phyloP scores from a whole-genome alignment of 2,797 vertebrate genomes.

The Ciconia nigra region DNA sequence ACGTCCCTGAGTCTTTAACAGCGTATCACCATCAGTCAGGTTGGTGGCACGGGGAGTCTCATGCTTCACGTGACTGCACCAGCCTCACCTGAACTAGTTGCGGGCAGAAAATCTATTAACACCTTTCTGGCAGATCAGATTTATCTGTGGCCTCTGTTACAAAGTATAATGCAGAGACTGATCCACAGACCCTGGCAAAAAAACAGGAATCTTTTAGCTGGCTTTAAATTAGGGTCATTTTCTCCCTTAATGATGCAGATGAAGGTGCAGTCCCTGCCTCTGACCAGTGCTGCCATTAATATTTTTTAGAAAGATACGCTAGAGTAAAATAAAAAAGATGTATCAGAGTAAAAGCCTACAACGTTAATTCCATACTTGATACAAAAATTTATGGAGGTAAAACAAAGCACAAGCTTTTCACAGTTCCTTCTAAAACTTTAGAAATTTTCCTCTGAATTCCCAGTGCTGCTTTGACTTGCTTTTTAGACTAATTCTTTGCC shows the following conservation, averaged over 20 bases:
- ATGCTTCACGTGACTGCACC: not conserved
- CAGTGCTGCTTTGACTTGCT: not conserved
- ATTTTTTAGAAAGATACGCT: not conserved
- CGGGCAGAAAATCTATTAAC: not conserved
- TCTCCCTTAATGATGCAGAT: not conserved
- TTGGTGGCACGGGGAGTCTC: not conserved
- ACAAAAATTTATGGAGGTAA: not conserved
- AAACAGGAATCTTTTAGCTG: not conserved
- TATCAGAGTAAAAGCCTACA: not conserved
- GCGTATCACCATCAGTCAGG: not conserved
- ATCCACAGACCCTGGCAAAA: not conserved
- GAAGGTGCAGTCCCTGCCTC: not conserved
- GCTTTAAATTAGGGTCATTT: not conserved
- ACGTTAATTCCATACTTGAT: not conserved
- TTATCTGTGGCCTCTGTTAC: not conserved
- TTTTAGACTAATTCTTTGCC: slow-evolving; percentile 2
- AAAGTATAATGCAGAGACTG: not conserved
- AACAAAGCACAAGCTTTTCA: not conserved
- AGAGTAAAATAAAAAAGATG: not conserved
- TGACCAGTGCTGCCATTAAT: not conserved
- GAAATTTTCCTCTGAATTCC: not conserved
- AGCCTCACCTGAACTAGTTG: not conserved
- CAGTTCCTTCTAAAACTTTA: not conserved
- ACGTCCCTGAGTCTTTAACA: not conserved
- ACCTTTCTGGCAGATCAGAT: not conserved